Evolutionary conservation across 2,113 vertebrate genomes (phyloP), one percentile per base, ranked within the genome.

Genomic region (Austrofundulus limnaeus): DNA sequence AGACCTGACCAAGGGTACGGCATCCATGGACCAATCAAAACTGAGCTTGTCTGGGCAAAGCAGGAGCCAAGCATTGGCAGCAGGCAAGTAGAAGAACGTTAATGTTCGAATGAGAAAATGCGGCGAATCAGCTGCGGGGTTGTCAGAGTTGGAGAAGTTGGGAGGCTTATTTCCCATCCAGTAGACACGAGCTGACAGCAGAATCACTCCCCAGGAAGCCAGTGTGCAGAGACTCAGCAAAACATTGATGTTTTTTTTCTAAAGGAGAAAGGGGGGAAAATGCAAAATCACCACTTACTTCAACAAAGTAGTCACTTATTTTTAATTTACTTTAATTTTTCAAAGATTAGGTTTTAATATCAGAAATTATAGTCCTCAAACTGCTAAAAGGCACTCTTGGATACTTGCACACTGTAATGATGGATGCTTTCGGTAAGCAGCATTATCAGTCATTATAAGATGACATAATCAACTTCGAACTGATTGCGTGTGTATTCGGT

Each of bases 11-110:
- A 99, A 91, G 90, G 97, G 97, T 89, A 99, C 91, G 0, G 97
- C 96, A 57, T 99, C 97, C 97, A 99, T 99, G 42, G 97, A 99
- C 97, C 97, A 99, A 80, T 99, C 97, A 60, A 99, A 99, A 81
- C 97, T 99, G 74, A 99, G 94, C 31, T 93, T 96, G 78, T 95
- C 94, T 0, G 97, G 97, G 88, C 95, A 99, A 14, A 99, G 87
- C 73, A 99, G 88, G 59, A 99, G 92, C 96, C 96, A 98, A 66
- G 94, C 84, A 72, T 98, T 99, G 90, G 95, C 94, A 24, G 95
- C 92, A 11, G 97, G 97, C 79, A 99, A 87, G 77, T 98, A 94
- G 49, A 96, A 87, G 91, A 99, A 98, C 13, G 97, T 99, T 13
- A 99, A 89, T 0, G 78, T 88, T 65, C 97, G 92, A 0, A 94